phyloP scores from a whole-genome alignment of 2,797 vertebrate species.

The Artibeus lituratus region DNA sequence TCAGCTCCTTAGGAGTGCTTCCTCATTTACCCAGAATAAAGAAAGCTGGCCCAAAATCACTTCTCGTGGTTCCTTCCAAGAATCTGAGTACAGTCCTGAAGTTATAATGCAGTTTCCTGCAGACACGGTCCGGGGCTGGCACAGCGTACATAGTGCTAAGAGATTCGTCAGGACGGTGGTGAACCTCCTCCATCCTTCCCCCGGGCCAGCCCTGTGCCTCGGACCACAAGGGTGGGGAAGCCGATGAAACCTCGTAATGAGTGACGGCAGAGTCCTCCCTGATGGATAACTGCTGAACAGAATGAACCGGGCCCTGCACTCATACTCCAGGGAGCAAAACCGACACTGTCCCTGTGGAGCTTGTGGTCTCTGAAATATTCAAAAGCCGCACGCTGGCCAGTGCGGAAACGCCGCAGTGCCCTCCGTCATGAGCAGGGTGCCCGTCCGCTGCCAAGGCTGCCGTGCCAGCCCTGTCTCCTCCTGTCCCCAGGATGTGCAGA shows the following conservation, averaged over 20 bases:
- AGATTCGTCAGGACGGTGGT: rapidly evolving
- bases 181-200: background rate
- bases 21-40: slow-evolving; percentile 1
- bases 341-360: background rate
- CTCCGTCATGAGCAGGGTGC: rapidly evolving
- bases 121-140: rapidly evolving
- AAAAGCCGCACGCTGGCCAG: background rate
- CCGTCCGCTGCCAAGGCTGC: no score
- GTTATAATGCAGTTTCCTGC: background rate
- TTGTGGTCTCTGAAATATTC: background rate
- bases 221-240: rapidly evolving
- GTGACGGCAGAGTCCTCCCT: background rate
- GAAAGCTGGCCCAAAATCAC: background rate
- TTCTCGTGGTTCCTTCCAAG: background rate
- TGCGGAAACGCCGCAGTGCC: rapidly evolving
- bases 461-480: rapidly evolving
- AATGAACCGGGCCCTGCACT: background rate
- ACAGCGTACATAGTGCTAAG: rapidly evolving
- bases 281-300: background rate
- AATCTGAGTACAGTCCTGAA: background rate
- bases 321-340: background rate
- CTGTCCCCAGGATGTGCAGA: no score
- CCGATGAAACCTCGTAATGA: background rate
- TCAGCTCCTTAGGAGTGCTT: background rate
- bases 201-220: background rate